Percentiles rank a stretch among this genome's conserved stretches.
Evolutionary conservation across 2,797 vertebrate genomes (phyloP).

Genomic region (Brachymystax lenok): DNA sequence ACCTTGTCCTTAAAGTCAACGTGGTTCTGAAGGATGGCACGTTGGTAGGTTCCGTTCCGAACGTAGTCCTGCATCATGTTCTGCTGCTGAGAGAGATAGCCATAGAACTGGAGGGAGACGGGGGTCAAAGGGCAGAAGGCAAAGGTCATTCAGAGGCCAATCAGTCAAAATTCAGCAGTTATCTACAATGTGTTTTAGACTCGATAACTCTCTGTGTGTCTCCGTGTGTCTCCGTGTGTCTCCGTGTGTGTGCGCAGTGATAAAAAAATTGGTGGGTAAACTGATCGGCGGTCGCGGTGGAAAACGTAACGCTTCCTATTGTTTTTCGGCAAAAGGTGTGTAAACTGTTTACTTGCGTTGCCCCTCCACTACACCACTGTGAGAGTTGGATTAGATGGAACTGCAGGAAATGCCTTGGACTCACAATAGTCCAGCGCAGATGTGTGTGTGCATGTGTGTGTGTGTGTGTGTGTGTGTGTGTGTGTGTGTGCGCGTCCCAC

Average conservation of each 20-base stretch:
- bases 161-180: not conserved
- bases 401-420: not conserved
- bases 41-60: slow-evolving; percentile 85
- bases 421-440: not conserved
- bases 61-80: slow-evolving; percentile 91
- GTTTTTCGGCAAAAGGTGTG: too few relatives aligned
- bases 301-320: too few relatives aligned
- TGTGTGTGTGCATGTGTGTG: not conserved
- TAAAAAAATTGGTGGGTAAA: too few relatives aligned
- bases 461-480: not conserved
- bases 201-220: not conserved
- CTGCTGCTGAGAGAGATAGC: slow-evolving; percentile 89
- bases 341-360: too few relatives aligned
- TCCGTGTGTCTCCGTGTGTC: not conserved
- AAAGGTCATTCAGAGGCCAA: not conserved
- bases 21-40: slow-evolving; percentile 86
- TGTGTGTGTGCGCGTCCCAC: slow-evolving; percentile 49
- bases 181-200: not conserved
- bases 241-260: not conserved
- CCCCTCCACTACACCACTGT: not conserved
- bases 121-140: not conserved
- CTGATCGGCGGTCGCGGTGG: too few relatives aligned
- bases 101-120: slow-evolving; percentile 77
- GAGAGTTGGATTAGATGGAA: not conserved
- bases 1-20: slow-evolving; percentile 88